Base-by-base conservation (phyloP, 2,797 vertebrate species). In the Anomalospiza imberbis region DNA sequence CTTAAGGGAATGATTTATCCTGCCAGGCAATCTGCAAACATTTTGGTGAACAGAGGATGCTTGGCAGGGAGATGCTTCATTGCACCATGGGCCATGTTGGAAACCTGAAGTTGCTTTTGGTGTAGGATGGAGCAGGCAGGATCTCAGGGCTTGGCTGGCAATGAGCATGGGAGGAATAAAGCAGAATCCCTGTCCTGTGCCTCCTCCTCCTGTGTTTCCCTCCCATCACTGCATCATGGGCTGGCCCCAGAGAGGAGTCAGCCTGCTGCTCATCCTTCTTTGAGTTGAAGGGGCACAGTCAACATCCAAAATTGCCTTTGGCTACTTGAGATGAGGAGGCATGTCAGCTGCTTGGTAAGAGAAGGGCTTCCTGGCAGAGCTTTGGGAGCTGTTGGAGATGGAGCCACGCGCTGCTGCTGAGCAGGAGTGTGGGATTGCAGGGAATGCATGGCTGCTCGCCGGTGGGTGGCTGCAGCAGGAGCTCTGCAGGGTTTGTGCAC, bases 381-480 rank as follows among this genome's bases (percentile, higher is more conserved):
- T 78, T 24, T 60, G 71, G 66, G 83, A 70, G n/a, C 36, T 28
- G 51, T 0, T 85, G 79, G 78, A 51, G 47, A 6, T 54, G 15
- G 1, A 54, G 13, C 4, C 50, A 0, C 0, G 24, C 71, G 40
- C 21, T 29, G 54, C 45, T 53, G 58, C 38, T n/a, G 55, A 54
- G 50, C 45, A 20, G 17, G 40, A 51, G 25, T 0, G 54, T 0
- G 0, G 65, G 65, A 25, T 13, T 29, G 53, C 65, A 40, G 75
- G 51, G 12, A 61, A 5, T 5, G 6, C 12, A 18, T 9, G 16
- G 57, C 68, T 13, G 1, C 73, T 71, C 3, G 3, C 0, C 0
- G 16, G 34, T 24, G 57, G 12, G 17, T 5, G 67, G 44, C 40
- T 76, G 18, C 57, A 40, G 70, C 38, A 85, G 66, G 42, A 57